These are phyloP conservation scores for Theristicus caerulescens DNA, from an alignment of 2,113 vertebrate species.

Conservation along the genomic window DNA sequence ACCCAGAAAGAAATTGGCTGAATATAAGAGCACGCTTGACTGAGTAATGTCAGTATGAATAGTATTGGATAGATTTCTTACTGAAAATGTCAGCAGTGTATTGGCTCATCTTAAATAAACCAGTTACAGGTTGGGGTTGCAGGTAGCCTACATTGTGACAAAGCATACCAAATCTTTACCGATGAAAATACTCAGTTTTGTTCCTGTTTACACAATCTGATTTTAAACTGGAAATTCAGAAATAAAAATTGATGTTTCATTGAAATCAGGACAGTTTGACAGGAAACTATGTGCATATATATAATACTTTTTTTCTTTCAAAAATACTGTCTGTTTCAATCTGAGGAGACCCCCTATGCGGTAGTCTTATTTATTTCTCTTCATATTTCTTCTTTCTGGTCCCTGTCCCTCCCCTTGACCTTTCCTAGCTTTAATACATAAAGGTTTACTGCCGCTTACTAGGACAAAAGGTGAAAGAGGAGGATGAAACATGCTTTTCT, in stretches of 20 bases:
- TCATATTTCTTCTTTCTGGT: not conserved
- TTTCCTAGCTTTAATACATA: not conserved
- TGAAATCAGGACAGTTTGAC: not conserved
- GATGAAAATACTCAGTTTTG: not conserved
- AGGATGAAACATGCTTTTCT: not conserved
- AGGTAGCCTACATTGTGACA: not conserved
- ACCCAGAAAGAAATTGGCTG: constrained; percentile 27
- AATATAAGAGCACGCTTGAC: not conserved
- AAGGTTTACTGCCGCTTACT: not conserved
- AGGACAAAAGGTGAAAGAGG: not conserved
- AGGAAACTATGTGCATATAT: not conserved
- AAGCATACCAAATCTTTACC: not conserved
- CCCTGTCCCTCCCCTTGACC: not conserved
- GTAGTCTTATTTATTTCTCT: not conserved
- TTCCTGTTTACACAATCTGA: not conserved
- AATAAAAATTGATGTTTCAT: not conserved
- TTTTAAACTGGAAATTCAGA: not conserved
- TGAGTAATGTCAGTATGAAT: not conserved
- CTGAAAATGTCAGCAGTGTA: not conserved
- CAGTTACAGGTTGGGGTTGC: not conserved
- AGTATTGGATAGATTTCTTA: not conserved
- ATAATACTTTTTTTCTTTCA: not conserved
- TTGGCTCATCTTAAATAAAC: not conserved
- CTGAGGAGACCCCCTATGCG: not conserved
- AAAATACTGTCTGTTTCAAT: not conserved